Base-by-base conservation (phyloP, 2,113 vertebrate species). In the Carettochelys insculpta region DNA sequence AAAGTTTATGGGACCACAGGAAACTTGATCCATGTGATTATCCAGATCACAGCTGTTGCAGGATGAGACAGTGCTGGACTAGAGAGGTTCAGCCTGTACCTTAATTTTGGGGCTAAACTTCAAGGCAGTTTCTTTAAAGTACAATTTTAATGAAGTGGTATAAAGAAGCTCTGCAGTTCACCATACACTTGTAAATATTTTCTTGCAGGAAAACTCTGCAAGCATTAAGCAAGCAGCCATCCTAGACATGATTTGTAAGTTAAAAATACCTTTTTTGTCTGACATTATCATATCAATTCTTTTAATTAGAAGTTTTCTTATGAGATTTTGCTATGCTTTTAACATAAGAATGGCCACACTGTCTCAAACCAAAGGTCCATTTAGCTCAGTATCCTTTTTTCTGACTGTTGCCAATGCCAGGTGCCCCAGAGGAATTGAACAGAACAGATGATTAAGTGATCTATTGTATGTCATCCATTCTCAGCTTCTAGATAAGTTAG, bases 181-280 rank as follows among this genome's bases (percentile, higher is more conserved):
- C 77, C 4, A 4, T 54, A 5, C 6, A 5, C 6, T 94, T 94
- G 5, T 93, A 89, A 5, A 20, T 85, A 38, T 79, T 96, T 56
- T 95, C 92, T 96, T 94, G 76, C 78, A 99, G 99, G 97, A 98
- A 87, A 98, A 97, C 34, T 82, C 53, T 47, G 96, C 97, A 77
- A 93, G 89, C 19, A 48, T 98, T 45, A 97, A 97, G 86, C 98
- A 99, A 19, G 97, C 98, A 68, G 97, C 98, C 78, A 95, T 97
- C 80, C 96, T 99, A 45, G 99, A 99, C 82, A 97, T 99, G 80
- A 95, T 98, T 50, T 98, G 99, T 99, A 97, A 99, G 99, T 98
- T 92, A 77, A 83, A 91, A 65, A 14, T 38, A 73, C 86, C 34
- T 4, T 1, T 2, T 89, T 87, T 76, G 80, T 29, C 8, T 54